These are phyloP conservation scores for Brachyhypopomus occidentalis DNA, from an alignment of 2,113 vertebrate genomes.

Conservation along the genomic window DNA sequence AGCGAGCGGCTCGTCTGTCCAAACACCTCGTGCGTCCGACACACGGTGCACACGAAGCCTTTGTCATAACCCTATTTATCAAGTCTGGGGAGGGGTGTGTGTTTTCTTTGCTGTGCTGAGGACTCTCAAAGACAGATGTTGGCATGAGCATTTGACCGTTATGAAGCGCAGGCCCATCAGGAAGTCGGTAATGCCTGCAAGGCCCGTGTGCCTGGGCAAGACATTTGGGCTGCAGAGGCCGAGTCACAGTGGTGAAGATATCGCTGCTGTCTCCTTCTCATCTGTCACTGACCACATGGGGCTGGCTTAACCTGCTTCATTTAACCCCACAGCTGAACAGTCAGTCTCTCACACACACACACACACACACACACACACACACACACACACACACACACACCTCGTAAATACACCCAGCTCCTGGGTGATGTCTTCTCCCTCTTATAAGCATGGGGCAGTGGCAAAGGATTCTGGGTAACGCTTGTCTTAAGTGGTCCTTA, in stretches of 20 bases:
- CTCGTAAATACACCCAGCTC: background rate
- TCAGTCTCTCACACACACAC: too few relatives aligned
- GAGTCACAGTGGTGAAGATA: constrained; percentile 34
- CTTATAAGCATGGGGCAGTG: constrained; percentile 45
- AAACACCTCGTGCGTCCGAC: constrained; percentile 42
- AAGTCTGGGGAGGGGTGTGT: constrained; percentile 39
- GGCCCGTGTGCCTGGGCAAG: constrained; percentile 42
- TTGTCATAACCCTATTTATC: constrained; percentile 57
- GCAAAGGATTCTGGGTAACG: constrained; percentile 41
- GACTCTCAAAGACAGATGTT: constrained; percentile 57
- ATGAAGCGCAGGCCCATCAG: constrained; percentile 63
- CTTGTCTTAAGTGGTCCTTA: constrained; percentile 47
- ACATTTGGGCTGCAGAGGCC: constrained; percentile 57
- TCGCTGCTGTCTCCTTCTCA: constrained; percentile 30
- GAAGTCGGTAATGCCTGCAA: constrained; percentile 58
- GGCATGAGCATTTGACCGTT: constrained; percentile 54
- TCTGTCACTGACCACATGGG: constrained; percentile 9
- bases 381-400: background rate
- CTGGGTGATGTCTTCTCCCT: constrained; percentile 26
- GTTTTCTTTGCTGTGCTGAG: constrained; percentile 10
- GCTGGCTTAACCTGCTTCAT: constrained; percentile 40
- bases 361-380: too few relatives aligned
- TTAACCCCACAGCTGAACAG: constrained; percentile 49
- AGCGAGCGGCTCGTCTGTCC: constrained; percentile 43
- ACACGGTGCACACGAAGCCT: constrained; percentile 30